Base-by-base conservation (phyloP, 2,113 vertebrate genomes). In the Gambusia affinis region DNA sequence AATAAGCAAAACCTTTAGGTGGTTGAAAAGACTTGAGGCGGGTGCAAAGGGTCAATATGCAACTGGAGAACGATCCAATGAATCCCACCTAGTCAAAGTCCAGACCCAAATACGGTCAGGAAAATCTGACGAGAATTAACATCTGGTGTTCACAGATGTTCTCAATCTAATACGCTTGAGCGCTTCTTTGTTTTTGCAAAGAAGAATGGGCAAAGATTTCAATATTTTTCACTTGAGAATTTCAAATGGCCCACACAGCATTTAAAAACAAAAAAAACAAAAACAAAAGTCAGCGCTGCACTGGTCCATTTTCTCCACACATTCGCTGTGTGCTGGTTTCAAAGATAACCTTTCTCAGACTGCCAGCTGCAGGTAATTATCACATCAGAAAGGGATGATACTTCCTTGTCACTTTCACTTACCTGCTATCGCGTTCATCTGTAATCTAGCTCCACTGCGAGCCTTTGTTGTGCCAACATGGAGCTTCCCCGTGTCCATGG, bases 281-380 rank as follows among this genome's bases (percentile, higher is more conserved):
- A 70, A 76, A 12, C 15, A 62, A n/a, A 47, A 64, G 27, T 27
- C 28, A 62, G 1, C 10, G 1, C 24, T 64, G 70, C 44, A 24
- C 1, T 1, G 17, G n/a, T 57, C 15, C 67, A 66, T 86, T 81
- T 92, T 81, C 84, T 81, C 77, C 79, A 73, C 90, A 78, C 79
- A 31, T 70, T 70, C 70, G 17, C 80, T 19, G 66, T 54, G 61
- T 37, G 10, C 65, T 29, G 71, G 44, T 57, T 68, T 67, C 63
- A 17, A 29, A 42, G 77, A 78, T 91, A 84, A 93, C 88, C 90
- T 92, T 91, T 90, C 42, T 67, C 64, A 72, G 79, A 29, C 66
- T 67, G 83, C 75, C n/a, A 31, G 47, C 80, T 64, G 70, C 72
- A 69, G 70, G 81, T 76, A 86, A 90, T 90, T 78, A 84, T 78